These are phyloP conservation scores for Malacoraja senta DNA, from an alignment of 2,797 vertebrate genomes.

Conservation along the genomic window DNA sequence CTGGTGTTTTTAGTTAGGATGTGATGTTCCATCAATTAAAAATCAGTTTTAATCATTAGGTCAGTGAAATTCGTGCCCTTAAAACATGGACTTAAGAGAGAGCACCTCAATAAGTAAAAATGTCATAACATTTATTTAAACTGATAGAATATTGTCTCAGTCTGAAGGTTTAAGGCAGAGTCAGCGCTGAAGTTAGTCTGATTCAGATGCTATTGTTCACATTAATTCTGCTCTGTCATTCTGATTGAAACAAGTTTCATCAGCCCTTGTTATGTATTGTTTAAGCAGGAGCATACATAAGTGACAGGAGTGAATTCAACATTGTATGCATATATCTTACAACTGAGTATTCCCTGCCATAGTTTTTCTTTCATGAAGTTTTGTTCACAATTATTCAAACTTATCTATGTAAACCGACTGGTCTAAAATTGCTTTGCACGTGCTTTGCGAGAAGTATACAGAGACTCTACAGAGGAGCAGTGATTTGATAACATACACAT, in stretches of 20 bases:
- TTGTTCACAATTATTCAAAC: background rate
- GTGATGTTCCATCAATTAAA: background rate
- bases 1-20: background rate
- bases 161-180: background rate
- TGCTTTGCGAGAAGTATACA: too few species aligned
- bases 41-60: background rate
- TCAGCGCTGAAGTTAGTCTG: background rate
- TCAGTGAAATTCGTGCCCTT: background rate
- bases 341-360: background rate
- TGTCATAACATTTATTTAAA: background rate
- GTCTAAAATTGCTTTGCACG: too few species aligned
- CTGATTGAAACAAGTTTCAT: background rate
- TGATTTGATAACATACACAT: too few species aligned
- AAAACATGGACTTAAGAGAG: background rate
- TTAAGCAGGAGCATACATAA: background rate
- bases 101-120: background rate
- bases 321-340: background rate
- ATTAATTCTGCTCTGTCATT: background rate
- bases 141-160: background rate
- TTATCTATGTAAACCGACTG: background rate
- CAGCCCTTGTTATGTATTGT: background rate
- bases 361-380: background rate
- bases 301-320: background rate
- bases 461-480: too few species aligned
- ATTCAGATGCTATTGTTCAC: background rate